Percentiles rank a stretch among this genome's conserved stretches.
These are phyloP conservation scores for Macquaria ambigua DNA, from an alignment of 2,113 vertebrate species.

Conservation along the genomic window DNA sequence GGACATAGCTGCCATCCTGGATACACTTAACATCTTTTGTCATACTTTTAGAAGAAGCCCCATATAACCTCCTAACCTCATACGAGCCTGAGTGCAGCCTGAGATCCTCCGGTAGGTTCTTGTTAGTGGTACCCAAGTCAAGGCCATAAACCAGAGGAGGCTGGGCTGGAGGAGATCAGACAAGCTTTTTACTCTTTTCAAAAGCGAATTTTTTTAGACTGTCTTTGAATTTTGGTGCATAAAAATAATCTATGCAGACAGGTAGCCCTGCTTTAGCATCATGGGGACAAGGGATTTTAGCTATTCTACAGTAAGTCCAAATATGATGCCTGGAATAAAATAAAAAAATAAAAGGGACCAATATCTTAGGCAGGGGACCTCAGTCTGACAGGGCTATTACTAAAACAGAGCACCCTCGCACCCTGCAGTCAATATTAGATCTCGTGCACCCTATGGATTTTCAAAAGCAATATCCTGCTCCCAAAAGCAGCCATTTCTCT, in stretches of 20 bases:
- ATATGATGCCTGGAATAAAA: conserved; percentile 52
- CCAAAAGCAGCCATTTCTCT: conserved; percentile 72
- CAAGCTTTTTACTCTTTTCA: neutral
- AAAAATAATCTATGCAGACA: conserved; percentile 26
- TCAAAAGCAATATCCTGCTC: conserved; percentile 78
- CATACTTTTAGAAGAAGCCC: conserved; percentile 15
- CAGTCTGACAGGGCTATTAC: conserved; percentile 65
- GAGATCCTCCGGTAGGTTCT: neutral
- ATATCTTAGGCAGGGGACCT: conserved; percentile 51
- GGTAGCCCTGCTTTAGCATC: conserved; percentile 8
- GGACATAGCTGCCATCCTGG: conserved; percentile 41
- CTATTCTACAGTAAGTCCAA: conserved; percentile 36
- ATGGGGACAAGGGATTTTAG: neutral
- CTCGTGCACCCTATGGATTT: conserved; percentile 71
- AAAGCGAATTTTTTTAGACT: neutral
- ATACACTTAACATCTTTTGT: conserved; percentile 42
- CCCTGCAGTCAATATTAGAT: conserved; percentile 72
- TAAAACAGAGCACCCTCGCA: conserved; percentile 62
- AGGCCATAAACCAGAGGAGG: neutral
- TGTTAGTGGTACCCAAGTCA: neutral
- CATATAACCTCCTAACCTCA: neutral
- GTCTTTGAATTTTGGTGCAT: conserved; percentile 26
- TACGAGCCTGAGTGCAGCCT: neutral
- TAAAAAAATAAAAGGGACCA: conserved; percentile 48
- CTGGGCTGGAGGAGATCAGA: neutral